Evolutionary conservation across 2,797 vertebrate species (phyloP).

Genomic region (Triplophysa bombifrons): DNA sequence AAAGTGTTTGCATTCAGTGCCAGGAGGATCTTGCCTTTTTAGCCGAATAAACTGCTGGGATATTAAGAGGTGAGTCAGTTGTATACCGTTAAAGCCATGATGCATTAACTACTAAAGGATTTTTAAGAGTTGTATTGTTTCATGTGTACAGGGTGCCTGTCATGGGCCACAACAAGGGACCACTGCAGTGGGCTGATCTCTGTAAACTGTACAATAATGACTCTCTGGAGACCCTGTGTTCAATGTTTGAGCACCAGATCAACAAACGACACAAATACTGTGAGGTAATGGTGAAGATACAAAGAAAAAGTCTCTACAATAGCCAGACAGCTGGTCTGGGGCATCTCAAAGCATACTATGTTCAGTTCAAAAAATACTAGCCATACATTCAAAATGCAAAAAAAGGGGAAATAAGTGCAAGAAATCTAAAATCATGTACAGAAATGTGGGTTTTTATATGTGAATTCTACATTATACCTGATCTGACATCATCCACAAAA

Average conservation of each 20-base stretch:
- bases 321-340: no score
- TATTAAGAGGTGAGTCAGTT: constrained; percentile 62
- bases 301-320: not conserved
- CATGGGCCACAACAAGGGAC: constrained; percentile 66
- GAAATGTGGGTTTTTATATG: no score
- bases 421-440: no score
- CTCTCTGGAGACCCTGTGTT: constrained; percentile 61
- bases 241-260: constrained; percentile 72
- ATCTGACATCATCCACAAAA: no score
- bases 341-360: no score
- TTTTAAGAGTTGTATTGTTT: constrained; percentile 1
- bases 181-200: constrained; percentile 68
- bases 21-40: constrained; percentile 11
- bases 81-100: not conserved
- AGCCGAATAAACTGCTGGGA: constrained; percentile 67
- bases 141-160: constrained; percentile 62
- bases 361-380: no score
- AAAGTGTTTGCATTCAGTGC: no score
- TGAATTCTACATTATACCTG: no score
- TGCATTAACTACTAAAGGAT: not conserved
- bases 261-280: constrained; percentile 60
- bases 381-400: no score
- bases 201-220: constrained; percentile 65
- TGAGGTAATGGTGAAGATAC: constrained; percentile 24
- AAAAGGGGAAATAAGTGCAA: no score